Evolutionary conservation across 1,140 invertebrate species (phyloP), one percentile per base, ranked within the genome.

Genomic region (Temnothorax longispinosus): DNA sequence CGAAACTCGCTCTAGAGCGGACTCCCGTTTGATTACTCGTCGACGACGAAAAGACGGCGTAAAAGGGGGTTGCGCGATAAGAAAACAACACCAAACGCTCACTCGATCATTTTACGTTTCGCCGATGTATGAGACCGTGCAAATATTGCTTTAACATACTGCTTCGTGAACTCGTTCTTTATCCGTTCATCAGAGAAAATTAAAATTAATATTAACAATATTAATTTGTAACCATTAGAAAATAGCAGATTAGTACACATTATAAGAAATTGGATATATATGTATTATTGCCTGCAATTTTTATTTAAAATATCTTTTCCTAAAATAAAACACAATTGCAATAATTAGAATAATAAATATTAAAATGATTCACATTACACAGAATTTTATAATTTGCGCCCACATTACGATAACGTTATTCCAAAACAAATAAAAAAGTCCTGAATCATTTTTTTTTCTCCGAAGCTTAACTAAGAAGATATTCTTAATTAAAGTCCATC

Each of bases 11-110:
- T 71, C 21, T 56, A 6, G n/a, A 81, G 50, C 41, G 56, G 77
- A 89, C 58, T 86, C 67, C 44, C 52, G 54, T 87, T 89, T 89
- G 88, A 89, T 89, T 89, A 89, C 62, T 89, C 85, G 71, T 74
- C 62, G 54, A 64, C 60, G 38, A 50, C 62, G 47, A 71, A 54
- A 54, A 86, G 74, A 65, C 47, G 41, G 41, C 27, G 87, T 44
- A 52, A 60, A 88, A 6, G 44, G 65, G 52, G 69, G n/a, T 8
- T 32, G 32, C 47, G 35, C 8, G 50, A 84, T 27, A 69, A 76
- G 44, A 35, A 78, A 54, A 38, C 13, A 58, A 47, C 15, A 5
- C 13, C 38, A 6, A 77, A 44, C 58, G 38, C 35, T 60, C 32
- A 11, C 13, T 65, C 13, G 21, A 62, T 62, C 15, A 67, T 64